Base-by-base conservation (phyloP, 1,140 invertebrate genomes). In the Drosophila sechellia region DNA sequence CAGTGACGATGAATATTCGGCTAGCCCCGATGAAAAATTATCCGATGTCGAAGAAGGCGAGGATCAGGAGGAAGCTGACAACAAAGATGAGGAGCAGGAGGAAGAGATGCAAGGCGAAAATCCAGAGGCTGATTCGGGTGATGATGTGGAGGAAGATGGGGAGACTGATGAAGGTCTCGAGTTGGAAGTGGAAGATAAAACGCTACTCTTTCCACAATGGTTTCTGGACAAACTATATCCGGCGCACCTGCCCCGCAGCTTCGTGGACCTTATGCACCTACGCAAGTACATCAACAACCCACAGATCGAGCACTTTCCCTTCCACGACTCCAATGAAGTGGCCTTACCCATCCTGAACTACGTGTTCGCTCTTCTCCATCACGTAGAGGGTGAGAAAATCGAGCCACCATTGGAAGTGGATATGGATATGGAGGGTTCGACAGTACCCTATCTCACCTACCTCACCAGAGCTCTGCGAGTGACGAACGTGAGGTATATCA, bases 261-360 rank as follows among this genome's bases (percentile, higher is more conserved):
- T 95, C 76, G 93, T 96, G 37, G 95, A 97, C 90, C 93, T 96
- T 1, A 80, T 95, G 46, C 93, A 94, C 20, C 92, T 95, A 42
- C 94, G 94, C 64, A 92, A 95, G 43, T 95, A 95, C 77, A 94
- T 97, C 69, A 95, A 95, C 66, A 93, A 93, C 22, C 94, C 95
- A 13, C 96, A 97, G 93, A 94, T 97, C 10, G 97, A 98, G 92
- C 94, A 96, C 79, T 94, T 94, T 76, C 84, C 85, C 4, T 90
- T 93, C 25, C 89, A 93, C 6, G 94, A 95, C 63, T 93, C 95
- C n/a, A 94, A 95, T 72, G 66, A 92, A 17, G 94, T 95, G 68
- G 93, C 94, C 35, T 84, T 95, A 49, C 93, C 94, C 11, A 94
- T 98, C 45, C 79, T 97, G 37, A 92, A 93, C 78, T 93, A 94